A percentile compares a stretch with the other conserved stretches of the same genome.
Conservation (phyloP, 1,140 invertebrate species). For the Gryon sp. region DNA sequence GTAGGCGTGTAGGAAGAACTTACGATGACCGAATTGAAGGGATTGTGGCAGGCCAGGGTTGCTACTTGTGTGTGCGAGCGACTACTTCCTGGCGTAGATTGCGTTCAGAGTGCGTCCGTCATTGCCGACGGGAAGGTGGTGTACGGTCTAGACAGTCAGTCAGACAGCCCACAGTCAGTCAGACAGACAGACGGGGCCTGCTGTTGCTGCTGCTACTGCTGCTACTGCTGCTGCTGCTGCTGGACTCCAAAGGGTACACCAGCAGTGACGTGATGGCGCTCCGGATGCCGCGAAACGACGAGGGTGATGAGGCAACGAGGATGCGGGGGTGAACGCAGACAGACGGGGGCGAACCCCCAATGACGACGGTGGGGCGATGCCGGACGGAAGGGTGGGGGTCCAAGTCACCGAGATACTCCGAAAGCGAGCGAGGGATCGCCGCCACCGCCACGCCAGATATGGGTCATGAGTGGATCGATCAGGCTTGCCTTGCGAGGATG, state of each 20-base stretch:
- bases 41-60: conserved; percentile 79
- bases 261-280: conserved; percentile 58
- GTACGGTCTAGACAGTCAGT: conserved; percentile 33
- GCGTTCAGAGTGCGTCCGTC: conserved; percentile 48
- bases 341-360: conserved; percentile 36
- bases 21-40: conserved; percentile 79
- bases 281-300: conserved; percentile 49
- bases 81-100: conserved; percentile 44
- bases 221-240: conserved; percentile 51
- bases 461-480: conserved; percentile 79
- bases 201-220: conserved; percentile 37
- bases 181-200: conserved; percentile 43
- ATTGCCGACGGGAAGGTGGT: conserved; percentile 43
- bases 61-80: conserved; percentile 53
- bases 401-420: conserved; percentile 55
- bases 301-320: conserved; percentile 27
- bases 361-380: conserved; percentile 43
- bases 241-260: conserved; percentile 46
- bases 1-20: conserved; percentile 59
- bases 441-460: conserved; percentile 74
- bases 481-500: conserved; percentile 65
- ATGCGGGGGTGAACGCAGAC: conserved; percentile 30
- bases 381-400: conserved; percentile 28
- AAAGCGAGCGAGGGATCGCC: conserved; percentile 62
- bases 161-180: conserved; percentile 15